Base-by-base conservation (phyloP, 2,888 invertebrate species). In the Pterobdella sp. region DNA sequence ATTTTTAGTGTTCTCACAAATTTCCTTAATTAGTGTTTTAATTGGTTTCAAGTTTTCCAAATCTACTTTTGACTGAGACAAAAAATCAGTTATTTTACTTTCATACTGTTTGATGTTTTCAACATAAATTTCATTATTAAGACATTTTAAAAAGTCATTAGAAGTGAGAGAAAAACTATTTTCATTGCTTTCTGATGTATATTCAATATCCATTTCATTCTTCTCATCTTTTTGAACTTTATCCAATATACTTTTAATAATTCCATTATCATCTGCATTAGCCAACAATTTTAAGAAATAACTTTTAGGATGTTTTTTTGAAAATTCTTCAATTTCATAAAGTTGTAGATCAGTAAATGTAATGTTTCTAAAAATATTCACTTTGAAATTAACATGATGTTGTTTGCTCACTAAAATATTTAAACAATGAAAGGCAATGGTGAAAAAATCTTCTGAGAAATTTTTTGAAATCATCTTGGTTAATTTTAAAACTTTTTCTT, bases 361-460 rank as follows among this genome's bases (percentile, higher is more conserved):
- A 31, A 68, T 29, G 7, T 37, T 34, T 26, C 22, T 36, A 31
- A 68, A 68, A 37, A 26, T 31, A 26, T 68, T 31, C n/a, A 26
- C 26, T 2, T 22, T 75, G 14, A 82, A 72, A 64, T 74, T 71
- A 26, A 72, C 70, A 14, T 81, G 67, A 32, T 86, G 85, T 74
- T 91, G 90, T 22, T 87, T 87, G 76, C 89, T 89, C 79, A 89
- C 90, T 68, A 92, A 85, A 77, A 90, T 85, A n/a, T 89, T 84
- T 34, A 92, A 83, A 22, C 91, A 83, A 56, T 90, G 82, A 10
- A 89, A 83, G 0, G 88, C 87, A 80, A 91, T 90, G 76, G 68
- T 85, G 22, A 37, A 70, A 29, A 42, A 49, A 1, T 69, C 35
- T 1, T 69, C 56, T 10, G 69, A 69, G 31, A 52, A 56, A 32